Evolutionary conservation across 1,140 invertebrate species (phyloP), one percentile per base, ranked within the genome.

Genomic region (Drosophila yakuba): DNA sequence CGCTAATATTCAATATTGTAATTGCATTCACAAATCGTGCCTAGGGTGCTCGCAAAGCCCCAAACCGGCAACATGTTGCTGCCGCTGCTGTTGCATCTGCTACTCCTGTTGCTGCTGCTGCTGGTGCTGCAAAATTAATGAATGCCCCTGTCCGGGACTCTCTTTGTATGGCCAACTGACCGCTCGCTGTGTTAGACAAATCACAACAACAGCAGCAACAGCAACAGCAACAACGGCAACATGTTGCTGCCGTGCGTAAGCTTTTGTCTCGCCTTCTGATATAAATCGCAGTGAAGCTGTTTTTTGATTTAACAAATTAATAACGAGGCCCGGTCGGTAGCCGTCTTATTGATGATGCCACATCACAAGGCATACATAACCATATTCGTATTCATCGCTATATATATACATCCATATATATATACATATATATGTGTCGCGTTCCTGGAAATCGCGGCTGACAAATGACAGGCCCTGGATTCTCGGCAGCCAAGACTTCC

Each of bases 271-370:
- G 78, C 38, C 80, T 62, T 54, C 58, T 38, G 48, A 89, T 89
- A 91, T 89, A 91, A 91, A 91, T 91, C 55, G 78, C 69, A 67
- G 48, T 23, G 55, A 51, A 73, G 78, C 63, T 74, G 78, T 57
- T 77, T 91, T 91, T 91, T 91, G 89, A 91, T 91, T 85, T 91
- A 78, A 84, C 89, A 88, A 89, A 91, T 91, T 91, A 91, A 91
- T 91, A 91, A 84, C 68, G 78, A 67, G 51, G 48, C 66, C 74
- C 82, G 54, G 83, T 86, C 82, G 54, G 82, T 86, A 86, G 79
- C 84, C 67, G 74, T 44, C 74, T 88, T 91, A 91, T 91, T 91
- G 88, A 91, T 91, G 88, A 91, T 88, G 80, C 71, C 71, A 72
- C 72, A 81, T 60, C 74, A 58, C 25, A 57, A 14, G 25, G 14